Percentiles rank a stretch among this genome's conserved stretches.
Conservation (phyloP, 53 echinoderm and acorn worm species). For the Mesocentrotus franciscanus region DNA sequence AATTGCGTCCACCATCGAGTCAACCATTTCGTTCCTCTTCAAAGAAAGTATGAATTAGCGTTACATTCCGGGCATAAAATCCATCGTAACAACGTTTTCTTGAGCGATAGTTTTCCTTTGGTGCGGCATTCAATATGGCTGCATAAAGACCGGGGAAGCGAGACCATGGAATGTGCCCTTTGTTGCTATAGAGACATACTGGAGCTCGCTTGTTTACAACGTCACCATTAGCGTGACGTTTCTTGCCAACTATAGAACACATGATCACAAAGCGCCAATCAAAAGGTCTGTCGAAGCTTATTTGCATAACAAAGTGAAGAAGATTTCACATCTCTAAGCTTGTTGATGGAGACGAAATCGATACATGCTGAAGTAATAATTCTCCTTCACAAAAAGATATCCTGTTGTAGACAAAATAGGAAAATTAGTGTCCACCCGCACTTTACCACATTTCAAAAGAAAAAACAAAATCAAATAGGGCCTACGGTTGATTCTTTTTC, state of each 20-base stretch:
- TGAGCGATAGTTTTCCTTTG: conserved; percentile 2
- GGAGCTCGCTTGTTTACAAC: conserved; percentile 89
- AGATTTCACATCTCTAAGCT: conserved; percentile 32
- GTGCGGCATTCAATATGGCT: conserved; percentile 76
- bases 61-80: conserved; percentile 44
- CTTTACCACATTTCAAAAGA: not conserved
- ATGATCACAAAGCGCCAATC: conserved; percentile 77
- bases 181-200: conserved; percentile 92
- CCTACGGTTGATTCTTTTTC: no score
- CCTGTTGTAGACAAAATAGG: not conserved
- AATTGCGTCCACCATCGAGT: conserved; percentile 96
- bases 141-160: conserved; percentile 61
- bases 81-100: conserved; percentile 36
- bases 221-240: conserved; percentile 84
- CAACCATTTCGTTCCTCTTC: conserved; percentile 77
- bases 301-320: conserved; percentile 68
- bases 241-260: conserved; percentile 79
- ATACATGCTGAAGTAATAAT: not conserved
- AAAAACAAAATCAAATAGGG: no score
- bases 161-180: conserved; percentile 92
- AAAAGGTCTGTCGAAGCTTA: conserved; percentile 28
- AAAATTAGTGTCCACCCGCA: not conserved
- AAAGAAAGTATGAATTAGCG: conserved; percentile 49
- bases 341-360: conserved; percentile 61
- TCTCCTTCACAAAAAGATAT: not conserved